A percentile compares a stretch with the other conserved stretches of the same genome.
These are phyloP conservation scores for Melanotaenia pygmaea DNA, from an alignment of 2,797 vertebrate genomes.

Conservation along the genomic window DNA sequence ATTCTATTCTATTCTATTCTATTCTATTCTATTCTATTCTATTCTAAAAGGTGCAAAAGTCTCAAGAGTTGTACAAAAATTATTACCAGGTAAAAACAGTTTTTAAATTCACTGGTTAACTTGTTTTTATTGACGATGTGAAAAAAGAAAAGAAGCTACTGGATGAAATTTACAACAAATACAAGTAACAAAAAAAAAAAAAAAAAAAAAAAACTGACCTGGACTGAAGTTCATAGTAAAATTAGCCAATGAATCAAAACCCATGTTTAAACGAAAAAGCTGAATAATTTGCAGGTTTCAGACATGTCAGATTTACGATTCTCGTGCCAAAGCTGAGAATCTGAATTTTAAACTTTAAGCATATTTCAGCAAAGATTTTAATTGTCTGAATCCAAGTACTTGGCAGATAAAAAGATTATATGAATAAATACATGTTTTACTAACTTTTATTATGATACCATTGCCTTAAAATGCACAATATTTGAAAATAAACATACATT, in stretches of 20 bases:
- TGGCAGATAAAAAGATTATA: neutral
- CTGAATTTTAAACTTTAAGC: neutral
- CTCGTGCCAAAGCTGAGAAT: neutral
- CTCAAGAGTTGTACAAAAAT: too few relatives aligned
- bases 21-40: too few relatives aligned
- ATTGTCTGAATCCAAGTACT: neutral
- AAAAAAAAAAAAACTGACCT: too few relatives aligned
- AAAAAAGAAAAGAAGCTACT: neutral
- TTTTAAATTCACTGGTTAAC: too few relatives aligned
- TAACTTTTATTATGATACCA: neutral
- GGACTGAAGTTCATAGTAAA: too few relatives aligned
- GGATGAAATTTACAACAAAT: too few relatives aligned
- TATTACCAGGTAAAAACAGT: too few relatives aligned
- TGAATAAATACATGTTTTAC: neutral
- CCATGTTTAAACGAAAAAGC: too few relatives aligned
- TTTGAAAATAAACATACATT: slow-evolving; percentile 3
- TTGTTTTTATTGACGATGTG: neutral
- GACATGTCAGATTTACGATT: neutral
- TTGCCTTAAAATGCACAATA: neutral
- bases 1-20: too few relatives aligned
- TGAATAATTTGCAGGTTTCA: neutral
- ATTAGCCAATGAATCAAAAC: neutral
- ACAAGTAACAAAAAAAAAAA: too few relatives aligned
- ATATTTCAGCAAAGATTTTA: neutral
- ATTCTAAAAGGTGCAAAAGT: neutral